Evolutionary conservation across 2,113 vertebrate species (phyloP).

Genomic region (Nesoenas mayeri): DNA sequence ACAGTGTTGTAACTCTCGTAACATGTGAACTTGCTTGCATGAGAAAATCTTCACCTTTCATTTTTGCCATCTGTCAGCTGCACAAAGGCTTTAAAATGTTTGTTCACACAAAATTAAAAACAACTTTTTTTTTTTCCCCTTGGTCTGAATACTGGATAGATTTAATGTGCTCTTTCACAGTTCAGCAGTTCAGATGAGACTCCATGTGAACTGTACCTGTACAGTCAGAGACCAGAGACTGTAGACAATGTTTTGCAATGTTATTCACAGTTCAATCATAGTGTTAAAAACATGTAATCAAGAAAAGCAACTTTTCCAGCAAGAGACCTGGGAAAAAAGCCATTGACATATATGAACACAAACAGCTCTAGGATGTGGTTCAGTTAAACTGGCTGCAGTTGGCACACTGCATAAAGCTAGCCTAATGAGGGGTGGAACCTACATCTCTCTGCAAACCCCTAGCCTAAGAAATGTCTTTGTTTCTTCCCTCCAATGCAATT

Average conservation of each 20-base stretch:
- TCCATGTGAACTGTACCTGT: not conserved
- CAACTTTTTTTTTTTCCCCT: not conserved
- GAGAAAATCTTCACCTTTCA: not conserved
- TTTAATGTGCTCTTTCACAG: not conserved
- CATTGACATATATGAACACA: not conserved
- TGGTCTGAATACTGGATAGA: not conserved
- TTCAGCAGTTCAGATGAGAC: not conserved
- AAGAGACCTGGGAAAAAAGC: not conserved
- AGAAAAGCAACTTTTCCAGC: not conserved
- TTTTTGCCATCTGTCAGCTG: not conserved
- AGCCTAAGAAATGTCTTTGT: not conserved
- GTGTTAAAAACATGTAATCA: not conserved
- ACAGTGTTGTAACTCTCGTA: not conserved
- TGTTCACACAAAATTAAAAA: not conserved
- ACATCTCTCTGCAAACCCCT: not conserved
- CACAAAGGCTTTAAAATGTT: not conserved
- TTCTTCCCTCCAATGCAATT: not conserved
- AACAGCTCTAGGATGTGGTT: not conserved
- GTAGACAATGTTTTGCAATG: not conserved
- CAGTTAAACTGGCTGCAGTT: not conserved
- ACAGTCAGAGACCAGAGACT: not conserved
- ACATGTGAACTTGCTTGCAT: not conserved
- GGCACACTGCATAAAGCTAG: fast-evolving
- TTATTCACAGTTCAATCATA: not conserved
- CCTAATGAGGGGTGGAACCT: not conserved